Conservation (phyloP, 2,113 vertebrate species). For the Baryphthengus martii region DNA sequence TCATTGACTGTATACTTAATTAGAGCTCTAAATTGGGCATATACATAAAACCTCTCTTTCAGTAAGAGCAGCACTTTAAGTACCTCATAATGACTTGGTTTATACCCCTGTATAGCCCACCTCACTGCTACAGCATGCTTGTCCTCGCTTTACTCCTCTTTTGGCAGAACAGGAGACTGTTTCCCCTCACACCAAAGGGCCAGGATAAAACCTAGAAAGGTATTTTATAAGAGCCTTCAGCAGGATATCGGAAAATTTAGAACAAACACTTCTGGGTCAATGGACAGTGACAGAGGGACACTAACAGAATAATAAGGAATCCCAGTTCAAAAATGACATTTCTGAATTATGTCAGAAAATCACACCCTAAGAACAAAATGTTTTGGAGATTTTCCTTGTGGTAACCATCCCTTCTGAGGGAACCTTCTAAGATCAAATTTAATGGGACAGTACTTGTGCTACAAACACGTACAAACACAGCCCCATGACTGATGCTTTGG, state of each 20-base stretch:
- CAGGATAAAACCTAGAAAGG: not conserved
- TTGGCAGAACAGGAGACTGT: not conserved
- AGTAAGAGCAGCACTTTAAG: not conserved
- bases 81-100: not conserved
- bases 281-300: not conserved
- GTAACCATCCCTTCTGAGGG: not conserved
- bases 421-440: not conserved
- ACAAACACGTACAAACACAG: not conserved
- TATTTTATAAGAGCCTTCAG: not conserved
- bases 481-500: not conserved
- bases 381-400: not conserved
- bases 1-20: not conserved
- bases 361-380: not conserved
- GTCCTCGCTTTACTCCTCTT: not conserved
- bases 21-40: not conserved
- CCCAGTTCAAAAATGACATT: not conserved
- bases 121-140: not conserved
- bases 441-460: not conserved
- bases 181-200: not conserved
- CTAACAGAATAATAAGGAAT: not conserved
- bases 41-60: not conserved
- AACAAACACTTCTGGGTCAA: not conserved
- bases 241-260: not conserved
- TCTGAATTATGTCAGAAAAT: not conserved
- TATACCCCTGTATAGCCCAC: fast-evolving